Base-by-base conservation (phyloP, 2,797 vertebrate genomes). In the Muraenolepis orangiensis region DNA sequence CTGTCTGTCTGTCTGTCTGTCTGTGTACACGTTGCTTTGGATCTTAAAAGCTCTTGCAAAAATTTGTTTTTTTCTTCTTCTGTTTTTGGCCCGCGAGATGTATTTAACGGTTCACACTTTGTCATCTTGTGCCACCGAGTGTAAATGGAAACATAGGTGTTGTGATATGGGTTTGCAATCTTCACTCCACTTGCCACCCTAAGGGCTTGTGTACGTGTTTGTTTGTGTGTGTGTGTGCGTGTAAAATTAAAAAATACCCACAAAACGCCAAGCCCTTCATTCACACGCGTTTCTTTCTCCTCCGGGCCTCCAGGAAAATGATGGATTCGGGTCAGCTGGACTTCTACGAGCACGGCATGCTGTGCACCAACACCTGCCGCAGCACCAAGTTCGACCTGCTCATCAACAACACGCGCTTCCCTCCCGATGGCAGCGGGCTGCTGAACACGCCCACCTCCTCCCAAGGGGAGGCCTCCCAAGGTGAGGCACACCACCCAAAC, bases 341-440 rank as follows among this genome's bases (percentile, higher is more conserved):
- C 90, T 99, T 99, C 88, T 99, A 98, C 89, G 95, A 99, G 77
- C 98, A 99, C 2, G 96, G 96, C 89, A 96, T 96, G 1, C 95
- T 99, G 78, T 99, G 98, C 85, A 98, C 98, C 83, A 99, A 99
- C 92, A 99, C 98, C 7, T 99, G 98, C 83, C 95, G 98, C 80
- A 99, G 98, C 91, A 99, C 98, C 90, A 99, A 99, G 88, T 99
- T 99, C 67, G 97, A 99, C 87, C 95, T 99, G 78, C 91, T 99
- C 76, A 99, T 99, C 89, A 99, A 96, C 94, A 99, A 98, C 14
- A 96, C 97, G 3, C 94, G 96, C 66, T 95, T 98, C 80, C 97
- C 97, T 0, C 96, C 96, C 11, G 96, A 97, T 73, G 94, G 97
- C 87, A 94, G 91, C 11, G 87, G 96, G 66, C 95, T 97, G 66